A percentile compares a stretch with the other conserved stretches of the same genome.
Conservation (phyloP, 64 coral and sea anemone genomes). For the Stichodactyla mertensii region DNA sequence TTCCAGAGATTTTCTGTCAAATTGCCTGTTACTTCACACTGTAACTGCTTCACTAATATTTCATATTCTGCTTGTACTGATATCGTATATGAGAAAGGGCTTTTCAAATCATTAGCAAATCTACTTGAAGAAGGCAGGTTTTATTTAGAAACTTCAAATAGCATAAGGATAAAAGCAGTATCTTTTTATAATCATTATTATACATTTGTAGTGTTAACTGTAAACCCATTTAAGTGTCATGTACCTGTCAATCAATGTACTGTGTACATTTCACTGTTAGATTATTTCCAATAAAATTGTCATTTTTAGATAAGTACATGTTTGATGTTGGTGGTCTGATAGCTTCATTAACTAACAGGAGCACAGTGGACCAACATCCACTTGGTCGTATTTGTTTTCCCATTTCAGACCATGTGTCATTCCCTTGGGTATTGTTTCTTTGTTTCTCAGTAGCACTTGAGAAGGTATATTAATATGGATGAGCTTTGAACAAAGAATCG, state of each 20-base stretch:
- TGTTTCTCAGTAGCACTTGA: no score
- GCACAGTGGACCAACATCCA: no score
- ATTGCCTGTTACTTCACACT: background rate
- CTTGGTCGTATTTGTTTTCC: no score
- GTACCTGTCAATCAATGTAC: background rate
- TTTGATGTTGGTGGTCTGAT: no score
- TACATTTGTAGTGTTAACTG: background rate
- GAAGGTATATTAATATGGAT: no score
- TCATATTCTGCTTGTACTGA: background rate
- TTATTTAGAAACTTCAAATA: background rate
- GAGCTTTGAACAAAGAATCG: no score
- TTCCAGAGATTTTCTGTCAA: no score
- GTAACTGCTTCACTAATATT: background rate
- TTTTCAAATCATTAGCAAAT: background rate
- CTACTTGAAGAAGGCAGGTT: background rate
- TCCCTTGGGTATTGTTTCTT: no score
- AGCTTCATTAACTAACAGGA: no score
- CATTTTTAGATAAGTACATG: background rate
- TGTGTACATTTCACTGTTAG: background rate
- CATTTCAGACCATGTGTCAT: no score
- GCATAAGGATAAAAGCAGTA: background rate
- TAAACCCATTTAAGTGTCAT: background rate
- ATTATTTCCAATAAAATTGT: constrained; percentile 1
- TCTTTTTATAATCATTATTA: background rate
- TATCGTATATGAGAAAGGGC: background rate